phyloP scores from a whole-genome alignment of 92 coral and sea anemone genomes.

The Siderastrea siderea region DNA sequence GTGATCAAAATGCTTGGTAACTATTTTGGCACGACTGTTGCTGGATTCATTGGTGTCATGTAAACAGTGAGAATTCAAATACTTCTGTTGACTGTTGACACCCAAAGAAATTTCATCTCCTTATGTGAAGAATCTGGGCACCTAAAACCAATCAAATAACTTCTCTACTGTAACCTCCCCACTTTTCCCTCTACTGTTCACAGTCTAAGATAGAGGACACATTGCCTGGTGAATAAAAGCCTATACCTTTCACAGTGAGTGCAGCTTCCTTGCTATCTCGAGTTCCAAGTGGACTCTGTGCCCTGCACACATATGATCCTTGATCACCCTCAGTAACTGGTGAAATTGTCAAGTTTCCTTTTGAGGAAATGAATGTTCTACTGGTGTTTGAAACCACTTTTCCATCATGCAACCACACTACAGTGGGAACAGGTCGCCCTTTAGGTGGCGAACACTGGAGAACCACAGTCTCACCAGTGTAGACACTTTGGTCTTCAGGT shows the following conservation, averaged over 20 bases:
- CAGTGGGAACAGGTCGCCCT: conserved; percentile 87
- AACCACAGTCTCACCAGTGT: conserved; percentile 71
- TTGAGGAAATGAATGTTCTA: conserved; percentile 60
- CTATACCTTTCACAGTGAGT: conserved; percentile 81
- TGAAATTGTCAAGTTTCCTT: conserved; percentile 82
- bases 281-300: conserved; percentile 81
- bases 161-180: neutral
- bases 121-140: too few species aligned
- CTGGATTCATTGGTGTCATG: too few species aligned
- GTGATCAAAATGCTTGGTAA: too few species aligned
- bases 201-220: neutral
- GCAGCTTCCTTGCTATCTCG: conserved; percentile 73
- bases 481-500: conserved; percentile 69
- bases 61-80: too few species aligned
- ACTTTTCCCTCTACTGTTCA: neutral
- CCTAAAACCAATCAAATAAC: too few species aligned
- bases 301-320: conserved; percentile 84
- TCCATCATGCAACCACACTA: conserved; percentile 86
- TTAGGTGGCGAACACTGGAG: conserved; percentile 88
- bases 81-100: too few species aligned
- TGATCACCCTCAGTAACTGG: conserved; percentile 75
- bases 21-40: too few species aligned
- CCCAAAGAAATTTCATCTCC: too few species aligned
- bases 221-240: too few species aligned
- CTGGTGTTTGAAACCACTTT: conserved; percentile 49